phyloP scores from a whole-genome alignment of 23 tunicate genomes.

The Clavelina lepadiformis region DNA sequence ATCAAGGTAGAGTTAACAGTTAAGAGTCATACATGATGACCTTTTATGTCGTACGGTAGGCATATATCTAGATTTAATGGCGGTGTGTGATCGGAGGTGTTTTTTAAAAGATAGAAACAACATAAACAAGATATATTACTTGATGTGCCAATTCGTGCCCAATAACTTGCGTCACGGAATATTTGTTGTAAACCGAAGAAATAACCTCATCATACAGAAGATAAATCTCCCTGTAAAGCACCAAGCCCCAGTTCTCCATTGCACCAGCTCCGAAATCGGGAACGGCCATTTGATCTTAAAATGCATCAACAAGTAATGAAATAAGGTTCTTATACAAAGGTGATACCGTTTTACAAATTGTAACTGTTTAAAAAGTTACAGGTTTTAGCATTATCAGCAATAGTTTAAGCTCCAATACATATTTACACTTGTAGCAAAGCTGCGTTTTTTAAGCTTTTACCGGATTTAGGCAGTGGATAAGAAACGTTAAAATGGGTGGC shows the following conservation, averaged over 20 bases:
- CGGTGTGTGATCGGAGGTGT: too few relatives aligned
- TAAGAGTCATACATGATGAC: too few relatives aligned
- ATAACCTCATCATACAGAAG: slow-evolving; percentile 39
- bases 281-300: slow-evolving; percentile 83
- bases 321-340: background rate
- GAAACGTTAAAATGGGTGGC: slow-evolving; percentile 36
- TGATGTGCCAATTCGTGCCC: slow-evolving; percentile 89
- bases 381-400: background rate
- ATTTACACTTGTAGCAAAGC: too few relatives aligned
- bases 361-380: background rate
- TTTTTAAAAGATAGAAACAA: too few relatives aligned
- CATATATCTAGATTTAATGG: too few relatives aligned
- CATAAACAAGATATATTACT: too few relatives aligned
- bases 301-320: background rate
- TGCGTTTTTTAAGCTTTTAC: too few relatives aligned
- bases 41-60: too few relatives aligned
- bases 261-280: slow-evolving; percentile 95
- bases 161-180: slow-evolving; percentile 49
- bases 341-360: background rate
- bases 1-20: too few relatives aligned
- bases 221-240: slow-evolving; percentile 63
- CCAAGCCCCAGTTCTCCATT: slow-evolving; percentile 98
- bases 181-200: slow-evolving; percentile 38
- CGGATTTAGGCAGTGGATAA: slow-evolving; percentile 77
- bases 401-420: background rate